Evolutionary conservation across 2,113 vertebrate species (phyloP).

Genomic region (Daubentonia madagascariensis): DNA sequence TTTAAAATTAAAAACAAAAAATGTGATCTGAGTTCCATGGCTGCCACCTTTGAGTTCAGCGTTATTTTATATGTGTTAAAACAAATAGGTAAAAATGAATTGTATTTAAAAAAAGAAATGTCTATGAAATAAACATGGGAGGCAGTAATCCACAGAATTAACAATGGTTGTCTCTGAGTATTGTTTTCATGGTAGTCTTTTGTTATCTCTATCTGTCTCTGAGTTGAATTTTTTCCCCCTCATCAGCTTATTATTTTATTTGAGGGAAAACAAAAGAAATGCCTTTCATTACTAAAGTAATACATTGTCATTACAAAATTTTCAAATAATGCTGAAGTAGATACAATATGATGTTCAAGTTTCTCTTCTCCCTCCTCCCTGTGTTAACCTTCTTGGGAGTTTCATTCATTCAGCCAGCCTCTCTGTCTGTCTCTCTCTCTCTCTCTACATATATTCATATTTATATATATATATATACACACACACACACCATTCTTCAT

Average conservation of each 20-base stretch:
- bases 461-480: too few species aligned
- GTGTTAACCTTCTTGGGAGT: neutral
- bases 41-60: neutral
- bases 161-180: neutral
- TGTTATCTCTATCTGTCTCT: neutral
- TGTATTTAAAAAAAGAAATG: neutral
- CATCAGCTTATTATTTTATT: neutral
- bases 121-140: neutral
- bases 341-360: neutral
- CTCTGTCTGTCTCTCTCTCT: too few species aligned
- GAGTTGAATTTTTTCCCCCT: neutral
- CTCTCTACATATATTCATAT: too few species aligned
- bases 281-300: neutral
- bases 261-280: neutral
- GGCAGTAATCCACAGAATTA: neutral
- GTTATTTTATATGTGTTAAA: neutral
- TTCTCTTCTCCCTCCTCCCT: neutral
- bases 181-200: neutral
- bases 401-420: neutral
- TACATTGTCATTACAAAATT: neutral
- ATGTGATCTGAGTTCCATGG: neutral
- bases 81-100: neutral
- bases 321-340: neutral
- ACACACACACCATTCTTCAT: too few species aligned
- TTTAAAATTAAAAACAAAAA: neutral